Percentiles rank a stretch among this genome's conserved stretches.
Conservation (phyloP, 2,797 vertebrate species). For the Fratercula arctica region DNA sequence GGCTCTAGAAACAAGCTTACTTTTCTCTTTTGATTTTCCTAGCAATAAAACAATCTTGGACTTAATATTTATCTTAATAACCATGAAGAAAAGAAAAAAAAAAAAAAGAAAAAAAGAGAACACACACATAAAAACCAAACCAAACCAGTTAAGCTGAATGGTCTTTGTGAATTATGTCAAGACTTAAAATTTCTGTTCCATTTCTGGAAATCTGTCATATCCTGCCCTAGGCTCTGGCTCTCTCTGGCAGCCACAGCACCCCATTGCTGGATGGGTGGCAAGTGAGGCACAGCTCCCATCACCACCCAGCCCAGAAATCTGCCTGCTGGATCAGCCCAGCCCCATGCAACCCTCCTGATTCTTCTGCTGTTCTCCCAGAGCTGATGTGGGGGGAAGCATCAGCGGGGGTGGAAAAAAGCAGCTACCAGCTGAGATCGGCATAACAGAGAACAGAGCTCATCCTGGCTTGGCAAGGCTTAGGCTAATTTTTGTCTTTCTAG, state of each 20-base stretch:
- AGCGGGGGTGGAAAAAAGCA: background rate
- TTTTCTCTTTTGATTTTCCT: background rate
- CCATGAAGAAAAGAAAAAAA: background rate
- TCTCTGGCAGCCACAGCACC: background rate
- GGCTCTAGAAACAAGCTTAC: background rate
- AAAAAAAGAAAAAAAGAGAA: too few relatives aligned
- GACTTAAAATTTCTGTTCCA: background rate
- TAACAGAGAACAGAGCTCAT: background rate
- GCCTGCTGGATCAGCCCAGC: background rate
- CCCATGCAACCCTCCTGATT: background rate
- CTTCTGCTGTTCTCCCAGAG: background rate
- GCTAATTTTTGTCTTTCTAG: background rate
- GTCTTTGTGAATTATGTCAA: background rate
- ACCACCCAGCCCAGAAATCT: background rate
- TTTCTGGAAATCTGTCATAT: background rate
- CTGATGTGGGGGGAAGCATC: background rate
- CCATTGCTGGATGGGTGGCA: background rate
- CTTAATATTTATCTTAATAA: background rate
- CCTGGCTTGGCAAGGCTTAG: background rate
- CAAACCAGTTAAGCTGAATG: background rate
- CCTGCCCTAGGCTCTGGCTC: background rate
- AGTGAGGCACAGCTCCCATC: background rate
- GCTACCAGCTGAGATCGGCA: background rate
- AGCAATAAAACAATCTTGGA: background rate
- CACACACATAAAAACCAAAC: background rate